phyloP scores from a whole-genome alignment of 1,140 invertebrate genomes.

The Scaptomyza montana region DNA sequence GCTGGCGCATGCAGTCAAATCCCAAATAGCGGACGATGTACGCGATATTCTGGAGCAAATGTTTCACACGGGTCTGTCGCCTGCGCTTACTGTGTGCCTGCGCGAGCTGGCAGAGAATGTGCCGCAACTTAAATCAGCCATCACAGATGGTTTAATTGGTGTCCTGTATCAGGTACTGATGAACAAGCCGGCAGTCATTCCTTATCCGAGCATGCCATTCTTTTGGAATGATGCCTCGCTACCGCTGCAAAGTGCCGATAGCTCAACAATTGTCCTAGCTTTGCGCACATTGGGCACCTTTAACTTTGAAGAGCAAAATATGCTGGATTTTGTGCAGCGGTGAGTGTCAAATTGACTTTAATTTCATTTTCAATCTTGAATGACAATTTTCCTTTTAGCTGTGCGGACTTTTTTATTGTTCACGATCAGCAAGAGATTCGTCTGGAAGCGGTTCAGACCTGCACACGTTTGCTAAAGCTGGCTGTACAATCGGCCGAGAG shows the following conservation, averaged over 20 bases:
- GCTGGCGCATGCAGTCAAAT: conserved; percentile 93
- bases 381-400: conserved; percentile 78
- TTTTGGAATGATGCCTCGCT: conserved; percentile 65
- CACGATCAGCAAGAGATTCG: conserved; percentile 96
- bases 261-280: conserved; percentile 94
- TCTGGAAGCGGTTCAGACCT: conserved; percentile 97
- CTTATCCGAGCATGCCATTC: conserved; percentile 55
- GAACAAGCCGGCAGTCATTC: conserved; percentile 92
- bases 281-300: conserved; percentile 97
- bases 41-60: conserved; percentile 95
- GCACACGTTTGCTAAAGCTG: conserved; percentile 93
- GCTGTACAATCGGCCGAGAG: conserved; percentile 87
- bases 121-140: conserved; percentile 93
- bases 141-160: conserved; percentile 95
- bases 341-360: conserved; percentile 8
- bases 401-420: conserved; percentile 96
- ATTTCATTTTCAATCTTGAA: too few relatives aligned
- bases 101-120: conserved; percentile 95
- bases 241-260: conserved; percentile 85
- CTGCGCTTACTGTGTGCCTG: conserved; percentile 94
- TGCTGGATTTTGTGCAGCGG: conserved; percentile 95
- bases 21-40: conserved; percentile 90
- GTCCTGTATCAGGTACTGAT: conserved; percentile 95
- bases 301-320: conserved; percentile 97
- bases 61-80: conserved; percentile 95